phyloP scores from a whole-genome alignment of 1,140 invertebrate genomes.

The Doryteuthis pealeii region DNA sequence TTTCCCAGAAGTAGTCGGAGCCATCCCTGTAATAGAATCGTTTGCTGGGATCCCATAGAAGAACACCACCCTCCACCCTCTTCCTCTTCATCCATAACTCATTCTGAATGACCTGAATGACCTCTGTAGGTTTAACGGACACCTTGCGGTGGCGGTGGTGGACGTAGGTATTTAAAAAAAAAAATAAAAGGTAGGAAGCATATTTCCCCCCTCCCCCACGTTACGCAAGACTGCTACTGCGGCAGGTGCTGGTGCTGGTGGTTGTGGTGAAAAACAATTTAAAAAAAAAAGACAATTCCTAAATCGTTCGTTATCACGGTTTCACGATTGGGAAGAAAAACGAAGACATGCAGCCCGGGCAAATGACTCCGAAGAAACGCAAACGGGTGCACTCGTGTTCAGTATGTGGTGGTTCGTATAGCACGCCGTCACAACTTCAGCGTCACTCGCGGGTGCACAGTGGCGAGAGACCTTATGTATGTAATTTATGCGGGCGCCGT shows the following conservation, averaged over 20 bases:
- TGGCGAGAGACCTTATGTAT: conserved; percentile 89
- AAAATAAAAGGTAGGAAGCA: too few relatives aligned
- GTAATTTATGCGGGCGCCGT: conserved; percentile 75
- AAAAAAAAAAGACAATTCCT: neutral
- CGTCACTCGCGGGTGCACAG: conserved; percentile 82
- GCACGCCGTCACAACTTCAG: conserved; percentile 85
- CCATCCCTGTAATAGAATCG: too few relatives aligned
- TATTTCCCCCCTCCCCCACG: neutral
- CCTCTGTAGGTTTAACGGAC: neutral
- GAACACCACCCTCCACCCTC: too few relatives aligned
- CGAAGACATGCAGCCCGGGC: neutral
- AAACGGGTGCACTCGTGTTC: conserved; percentile 77
- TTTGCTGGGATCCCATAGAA: too few relatives aligned
- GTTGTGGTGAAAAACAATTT: neutral
- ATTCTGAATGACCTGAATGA: too few relatives aligned
- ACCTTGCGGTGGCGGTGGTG: neutral
- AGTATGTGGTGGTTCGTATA: conserved; percentile 82
- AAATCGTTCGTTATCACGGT: neutral
- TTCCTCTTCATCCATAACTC: too few relatives aligned
- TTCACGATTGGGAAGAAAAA: neutral
- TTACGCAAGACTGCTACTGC: neutral
- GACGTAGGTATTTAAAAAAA: neutral
- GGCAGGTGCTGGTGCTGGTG: neutral
- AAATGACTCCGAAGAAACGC: conserved; percentile 12
- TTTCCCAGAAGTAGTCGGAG: too few relatives aligned